These are phyloP conservation scores for Pachliopta kotzebuea DNA, from an alignment of 2,888 invertebrate species.

Conservation along the genomic window DNA sequence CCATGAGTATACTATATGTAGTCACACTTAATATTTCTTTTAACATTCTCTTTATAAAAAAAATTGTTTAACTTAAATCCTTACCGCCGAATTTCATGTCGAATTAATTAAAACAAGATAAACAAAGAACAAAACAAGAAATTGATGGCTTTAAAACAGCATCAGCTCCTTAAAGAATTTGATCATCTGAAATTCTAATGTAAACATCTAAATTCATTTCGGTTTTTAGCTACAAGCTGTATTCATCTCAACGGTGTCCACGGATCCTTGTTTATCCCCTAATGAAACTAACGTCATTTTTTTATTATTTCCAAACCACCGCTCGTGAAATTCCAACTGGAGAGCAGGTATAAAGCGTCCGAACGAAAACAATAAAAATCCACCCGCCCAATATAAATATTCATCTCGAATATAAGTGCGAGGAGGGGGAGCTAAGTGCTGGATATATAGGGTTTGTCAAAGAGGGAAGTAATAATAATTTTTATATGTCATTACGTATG, in stretches of 20 bases:
- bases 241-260: slow-evolving; percentile 50
- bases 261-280: slow-evolving; percentile 69
- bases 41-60: too few species aligned
- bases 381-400: slow-evolving; percentile 65
- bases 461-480: slow-evolving; percentile 68
- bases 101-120: slow-evolving; percentile 31
- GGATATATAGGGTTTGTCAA: slow-evolving; percentile 66
- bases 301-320: slow-evolving; percentile 40
- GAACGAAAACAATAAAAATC: slow-evolving; percentile 64
- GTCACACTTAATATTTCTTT: too few species aligned
- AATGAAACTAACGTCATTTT: slow-evolving; percentile 60
- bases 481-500: slow-evolving; percentile 51
- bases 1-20: too few species aligned
- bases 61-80: not conserved
- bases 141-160: slow-evolving; percentile 40
- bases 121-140: slow-evolving; percentile 40
- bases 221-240: slow-evolving; percentile 41
- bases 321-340: slow-evolving; percentile 50
- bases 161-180: slow-evolving; percentile 48
- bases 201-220: slow-evolving; percentile 49
- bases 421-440: slow-evolving; percentile 53
- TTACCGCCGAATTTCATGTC: slow-evolving; percentile 14
- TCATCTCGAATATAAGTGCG: slow-evolving; percentile 42
- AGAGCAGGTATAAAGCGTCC: slow-evolving; percentile 51
- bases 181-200: slow-evolving; percentile 74